Percentiles rank a stretch among this genome's conserved stretches.
phyloP scores from a whole-genome alignment of 2,888 invertebrate species.

The Campaea margaritaria region DNA sequence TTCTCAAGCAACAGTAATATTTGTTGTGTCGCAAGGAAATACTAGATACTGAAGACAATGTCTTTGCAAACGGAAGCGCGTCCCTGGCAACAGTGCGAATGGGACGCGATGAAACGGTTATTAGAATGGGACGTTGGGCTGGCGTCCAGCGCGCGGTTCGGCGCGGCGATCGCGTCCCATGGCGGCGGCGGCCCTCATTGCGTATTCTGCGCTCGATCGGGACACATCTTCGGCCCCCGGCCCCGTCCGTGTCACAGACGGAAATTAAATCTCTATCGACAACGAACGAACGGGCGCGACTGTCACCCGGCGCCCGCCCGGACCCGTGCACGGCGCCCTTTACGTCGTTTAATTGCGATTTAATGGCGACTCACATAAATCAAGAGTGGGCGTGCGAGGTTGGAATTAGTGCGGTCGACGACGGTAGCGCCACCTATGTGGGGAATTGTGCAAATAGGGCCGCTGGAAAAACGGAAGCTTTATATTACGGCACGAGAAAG shows the following conservation, averaged over 20 bases:
- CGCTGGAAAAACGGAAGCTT: slow-evolving; percentile 24
- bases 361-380: slow-evolving; percentile 40
- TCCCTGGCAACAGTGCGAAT: slow-evolving; percentile 5
- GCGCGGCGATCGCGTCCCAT: slow-evolving; percentile 2
- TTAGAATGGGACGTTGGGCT: slow-evolving; percentile 8
- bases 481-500: slow-evolving; percentile 19
- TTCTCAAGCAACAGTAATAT: not conserved
- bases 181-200: slow-evolving; percentile 25
- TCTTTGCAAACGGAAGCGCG: not conserved
- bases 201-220: slow-evolving; percentile 35
- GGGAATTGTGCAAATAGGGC: slow-evolving; percentile 22
- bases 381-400: slow-evolving; percentile 23
- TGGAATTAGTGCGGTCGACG: slow-evolving; percentile 23
- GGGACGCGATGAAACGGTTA: slow-evolving; percentile 16
- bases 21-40: not conserved
- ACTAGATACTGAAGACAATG: slow-evolving; percentile 7
- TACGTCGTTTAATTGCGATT: slow-evolving; percentile 40
- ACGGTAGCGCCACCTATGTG: slow-evolving; percentile 15
- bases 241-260: slow-evolving; percentile 24
- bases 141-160: not conserved
- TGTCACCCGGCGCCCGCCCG: slow-evolving; percentile 1
- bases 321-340: slow-evolving; percentile 15
- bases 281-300: slow-evolving; percentile 22
- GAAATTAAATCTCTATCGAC: slow-evolving; percentile 43
- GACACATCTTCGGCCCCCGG: slow-evolving; percentile 28